Conservation (phyloP, 2,888 invertebrate genomes). For the Iselma pallidipennis region DNA sequence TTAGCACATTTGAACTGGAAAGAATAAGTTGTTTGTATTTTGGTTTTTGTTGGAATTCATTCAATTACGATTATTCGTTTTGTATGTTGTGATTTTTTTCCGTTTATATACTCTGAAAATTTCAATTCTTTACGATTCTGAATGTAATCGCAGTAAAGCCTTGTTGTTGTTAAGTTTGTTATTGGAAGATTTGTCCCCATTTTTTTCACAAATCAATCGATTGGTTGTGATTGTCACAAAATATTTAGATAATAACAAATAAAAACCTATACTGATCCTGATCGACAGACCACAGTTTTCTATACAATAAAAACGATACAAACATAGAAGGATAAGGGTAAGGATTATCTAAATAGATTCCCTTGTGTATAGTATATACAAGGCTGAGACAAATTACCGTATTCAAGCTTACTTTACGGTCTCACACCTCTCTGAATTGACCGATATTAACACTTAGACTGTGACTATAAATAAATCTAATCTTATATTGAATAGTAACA, state of each 20-base stretch:
- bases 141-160: too few relatives aligned
- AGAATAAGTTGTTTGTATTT: neutral
- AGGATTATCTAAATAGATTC: slow-evolving; percentile 42
- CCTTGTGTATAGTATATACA: slow-evolving; percentile 28
- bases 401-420: slow-evolving; percentile 45
- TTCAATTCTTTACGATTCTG: too few relatives aligned
- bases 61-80: neutral
- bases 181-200: slow-evolving; percentile 28
- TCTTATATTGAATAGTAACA: slow-evolving; percentile 24
- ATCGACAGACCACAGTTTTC: slow-evolving; percentile 33
- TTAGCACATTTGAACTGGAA: too few relatives aligned
- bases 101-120: too few relatives aligned
- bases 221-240: slow-evolving; percentile 36
- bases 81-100: neutral
- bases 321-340: slow-evolving; percentile 27
- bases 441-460: slow-evolving; percentile 12
- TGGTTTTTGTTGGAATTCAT: neutral
- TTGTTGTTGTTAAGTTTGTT: slow-evolving; percentile 31
- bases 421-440: slow-evolving; percentile 43
- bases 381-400: slow-evolving; percentile 49
- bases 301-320: slow-evolving; percentile 26
- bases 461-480: slow-evolving; percentile 14
- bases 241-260: slow-evolving; percentile 42
- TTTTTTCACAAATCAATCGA: slow-evolving; percentile 35
- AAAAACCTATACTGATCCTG: slow-evolving; percentile 37